Conservation (phyloP, 2,888 invertebrate genomes). For the Plemyria rubiginata region DNA sequence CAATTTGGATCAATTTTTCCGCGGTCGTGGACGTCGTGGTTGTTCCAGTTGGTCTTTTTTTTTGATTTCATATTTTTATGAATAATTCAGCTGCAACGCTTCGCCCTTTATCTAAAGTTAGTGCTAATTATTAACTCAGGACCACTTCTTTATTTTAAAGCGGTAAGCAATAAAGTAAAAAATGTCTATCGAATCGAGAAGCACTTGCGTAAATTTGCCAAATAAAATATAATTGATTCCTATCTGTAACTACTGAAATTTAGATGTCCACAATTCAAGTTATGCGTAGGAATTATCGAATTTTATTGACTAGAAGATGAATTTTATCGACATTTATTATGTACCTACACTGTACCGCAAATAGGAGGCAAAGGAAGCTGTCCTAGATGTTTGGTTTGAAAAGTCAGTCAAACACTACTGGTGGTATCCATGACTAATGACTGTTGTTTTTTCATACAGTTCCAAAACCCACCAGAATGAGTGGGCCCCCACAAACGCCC, state of each 20-base stretch:
- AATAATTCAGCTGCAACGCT: background rate
- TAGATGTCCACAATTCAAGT: too few species aligned
- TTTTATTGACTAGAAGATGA: background rate
- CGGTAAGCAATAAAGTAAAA: constrained; percentile 18
- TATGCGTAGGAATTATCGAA: too few species aligned
- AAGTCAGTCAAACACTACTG: constrained; percentile 2
- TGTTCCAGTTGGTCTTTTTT: too few species aligned
- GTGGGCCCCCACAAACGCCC: constrained; percentile 18
- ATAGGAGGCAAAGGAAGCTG: background rate
- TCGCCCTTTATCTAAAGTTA: constrained; percentile 1
- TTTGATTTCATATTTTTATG: background rate
- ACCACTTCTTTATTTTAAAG: background rate
- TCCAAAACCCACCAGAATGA: constrained; percentile 41
- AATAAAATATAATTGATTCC: background rate
- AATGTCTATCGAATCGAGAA: background rate
- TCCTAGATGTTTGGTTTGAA: constrained; percentile 2
- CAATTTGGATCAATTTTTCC: too few species aligned
- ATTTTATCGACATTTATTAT: background rate
- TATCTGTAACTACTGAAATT: too few species aligned
- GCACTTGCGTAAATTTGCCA: background rate
- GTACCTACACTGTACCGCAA: background rate
- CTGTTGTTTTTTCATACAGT: constrained; percentile 26
- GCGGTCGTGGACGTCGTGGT: too few species aligned
- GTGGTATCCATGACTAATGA: constrained; percentile 11
- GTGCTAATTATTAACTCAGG: background rate